Evolutionary conservation across 2,797 vertebrate genomes (phyloP), one percentile per base, ranked within the genome.

Genomic region (Hydrophis major): DNA sequence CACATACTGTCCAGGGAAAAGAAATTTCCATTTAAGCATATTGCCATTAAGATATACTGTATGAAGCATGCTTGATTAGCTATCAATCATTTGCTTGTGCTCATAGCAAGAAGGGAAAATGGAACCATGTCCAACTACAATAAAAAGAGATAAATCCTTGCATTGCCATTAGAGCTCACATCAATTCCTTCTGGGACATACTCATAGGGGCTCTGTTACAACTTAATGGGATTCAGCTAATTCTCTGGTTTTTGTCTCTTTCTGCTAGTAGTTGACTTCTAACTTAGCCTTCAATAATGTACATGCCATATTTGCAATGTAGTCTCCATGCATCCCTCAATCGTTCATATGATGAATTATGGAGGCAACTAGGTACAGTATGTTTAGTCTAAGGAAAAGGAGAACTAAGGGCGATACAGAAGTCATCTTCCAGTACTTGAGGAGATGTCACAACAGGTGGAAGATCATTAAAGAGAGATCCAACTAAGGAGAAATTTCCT

Each of bases 11-110:
- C 94, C 93, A 93, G 25, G 60, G 87, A 94, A 89, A 14, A 55
- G 53, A n/a, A 94, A 59, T 94, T 25, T 28, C n/a, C 92, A 91
- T 95, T 97, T 95, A 95, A 96, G 86, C n/a, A 89, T 89, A 91
- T 63, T 93, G 55, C 6, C 90, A 61, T 95, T 94, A 96, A 94
- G 10, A 59, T 92, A 74, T 94, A 94, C 2, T 92, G n/a, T 94
- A 87, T 63, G 16, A 7, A 55, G 32, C 61, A 50, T 50, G 91
- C 92, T 91, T 96, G 69, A 93, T 96, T 93, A 93, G 87, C 37
- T 94, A 93, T 95, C 95, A 96, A 96, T 93, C 96, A 93, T 95
- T 96, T 47, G 95, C 95, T 94, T 3, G 92, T 89, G 87, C 37
- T 83, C 94, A 4, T 69, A 7, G 89, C 95, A 87, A 93, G 37